Conservation (phyloP, 23 tunicate species). For the Oikopleura dioica region DNA sequence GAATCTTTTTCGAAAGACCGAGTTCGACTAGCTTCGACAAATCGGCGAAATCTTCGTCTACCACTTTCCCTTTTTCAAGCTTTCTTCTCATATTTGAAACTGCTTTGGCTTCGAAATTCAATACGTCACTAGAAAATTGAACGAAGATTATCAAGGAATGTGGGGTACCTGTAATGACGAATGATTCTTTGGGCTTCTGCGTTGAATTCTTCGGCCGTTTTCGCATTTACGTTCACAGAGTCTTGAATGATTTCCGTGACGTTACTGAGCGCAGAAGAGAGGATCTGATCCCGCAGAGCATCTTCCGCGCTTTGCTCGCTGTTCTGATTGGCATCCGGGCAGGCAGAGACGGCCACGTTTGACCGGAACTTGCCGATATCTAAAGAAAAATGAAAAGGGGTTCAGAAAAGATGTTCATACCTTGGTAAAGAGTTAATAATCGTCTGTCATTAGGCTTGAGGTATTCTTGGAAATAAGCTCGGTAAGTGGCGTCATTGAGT, state of each 20-base stretch:
- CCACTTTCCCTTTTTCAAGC: not conserved
- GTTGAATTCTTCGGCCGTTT: constrained; percentile 5
- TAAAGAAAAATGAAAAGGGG: not conserved
- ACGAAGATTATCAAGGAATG: too few species aligned
- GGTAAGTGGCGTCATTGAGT: not conserved
- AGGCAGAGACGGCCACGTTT: not conserved
- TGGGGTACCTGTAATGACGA: not conserved
- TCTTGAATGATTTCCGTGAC: not conserved
- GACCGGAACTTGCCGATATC: not conserved
- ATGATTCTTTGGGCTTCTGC: constrained; percentile 5
- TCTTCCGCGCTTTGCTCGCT: not conserved
- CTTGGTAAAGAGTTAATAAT: not conserved
- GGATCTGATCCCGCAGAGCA: not conserved
- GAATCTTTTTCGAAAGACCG: not conserved
- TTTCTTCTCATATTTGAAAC: not conserved
- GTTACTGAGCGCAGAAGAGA: not conserved
- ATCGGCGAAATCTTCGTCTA: not conserved
- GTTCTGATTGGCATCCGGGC: not conserved
- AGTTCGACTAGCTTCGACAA: not conserved
- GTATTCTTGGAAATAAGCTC: not conserved
- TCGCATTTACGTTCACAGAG: not conserved
- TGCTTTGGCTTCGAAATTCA: not conserved
- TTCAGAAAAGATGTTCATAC: too few species aligned
- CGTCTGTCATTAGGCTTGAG: not conserved
- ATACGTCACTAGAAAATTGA: constrained; percentile 2